Conservation (phyloP, 2,113 vertebrate species). For the Nettapus auritus region DNA sequence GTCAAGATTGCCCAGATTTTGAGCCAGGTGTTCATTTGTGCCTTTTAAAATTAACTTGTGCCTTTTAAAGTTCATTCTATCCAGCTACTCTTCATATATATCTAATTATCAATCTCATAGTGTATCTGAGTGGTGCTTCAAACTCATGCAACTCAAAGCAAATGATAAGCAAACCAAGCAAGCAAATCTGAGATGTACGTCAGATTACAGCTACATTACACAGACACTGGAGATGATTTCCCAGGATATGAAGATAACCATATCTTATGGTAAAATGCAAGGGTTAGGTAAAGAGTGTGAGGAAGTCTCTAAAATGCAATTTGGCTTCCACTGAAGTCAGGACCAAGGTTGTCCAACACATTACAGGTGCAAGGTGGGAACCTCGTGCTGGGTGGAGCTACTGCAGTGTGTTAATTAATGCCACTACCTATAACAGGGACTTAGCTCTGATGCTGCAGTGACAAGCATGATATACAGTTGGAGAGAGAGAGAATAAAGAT, state of each 20-base stretch:
- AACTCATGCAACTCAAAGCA: neutral
- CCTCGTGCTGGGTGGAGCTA: neutral
- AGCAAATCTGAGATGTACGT: neutral
- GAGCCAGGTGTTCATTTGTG: neutral
- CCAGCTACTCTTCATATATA: neutral
- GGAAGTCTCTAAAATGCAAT: neutral
- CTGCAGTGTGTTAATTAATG: neutral
- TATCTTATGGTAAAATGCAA: neutral
- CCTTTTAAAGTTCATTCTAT: neutral
- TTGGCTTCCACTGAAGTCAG: neutral
- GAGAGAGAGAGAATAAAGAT: neutral
- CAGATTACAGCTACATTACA: fast-evolving
- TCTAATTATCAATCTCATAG: neutral
- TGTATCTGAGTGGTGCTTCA: neutral
- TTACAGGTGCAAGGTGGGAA: neutral
- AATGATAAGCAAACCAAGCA: neutral
- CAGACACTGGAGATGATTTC: neutral
- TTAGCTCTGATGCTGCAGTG: neutral
- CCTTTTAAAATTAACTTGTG: neutral
- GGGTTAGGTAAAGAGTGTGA: neutral
- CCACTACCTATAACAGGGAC: neutral
- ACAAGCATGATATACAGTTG: neutral
- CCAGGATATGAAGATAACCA: neutral
- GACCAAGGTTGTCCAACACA: neutral
- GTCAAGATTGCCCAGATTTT: neutral